Percentiles rank a stretch among this genome's conserved stretches.
Conservation (phyloP, 2,797 vertebrate genomes). For the Galaxias olidus region DNA sequence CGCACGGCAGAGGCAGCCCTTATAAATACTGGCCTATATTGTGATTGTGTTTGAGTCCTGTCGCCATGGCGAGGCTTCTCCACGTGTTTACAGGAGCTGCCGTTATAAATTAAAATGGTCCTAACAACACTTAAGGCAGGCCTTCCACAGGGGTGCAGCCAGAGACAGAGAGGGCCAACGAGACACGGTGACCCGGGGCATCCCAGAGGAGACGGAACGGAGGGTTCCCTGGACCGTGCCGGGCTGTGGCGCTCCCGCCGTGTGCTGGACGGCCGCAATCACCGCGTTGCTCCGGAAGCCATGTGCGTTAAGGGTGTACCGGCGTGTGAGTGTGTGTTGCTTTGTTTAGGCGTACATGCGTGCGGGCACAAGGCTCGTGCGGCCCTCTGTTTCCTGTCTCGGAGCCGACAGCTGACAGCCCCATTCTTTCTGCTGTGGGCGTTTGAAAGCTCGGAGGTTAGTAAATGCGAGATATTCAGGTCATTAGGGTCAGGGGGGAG, state of each 20-base stretch:
- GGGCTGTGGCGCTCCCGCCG: too few species aligned
- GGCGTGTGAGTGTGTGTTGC: neutral
- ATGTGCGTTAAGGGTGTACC: too few species aligned
- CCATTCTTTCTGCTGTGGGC: too few species aligned
- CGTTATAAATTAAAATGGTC: slow-evolving; percentile 81
- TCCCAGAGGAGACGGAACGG: slow-evolving; percentile 7
- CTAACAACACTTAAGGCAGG: slow-evolving; percentile 79
- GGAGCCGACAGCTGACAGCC: too few species aligned
- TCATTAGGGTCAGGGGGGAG: too few species aligned
- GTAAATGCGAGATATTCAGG: too few species aligned
- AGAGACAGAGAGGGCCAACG: slow-evolving; percentile 46
- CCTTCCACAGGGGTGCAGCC: slow-evolving; percentile 57
- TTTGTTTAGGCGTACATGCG: too few species aligned
- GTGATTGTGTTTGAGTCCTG: slow-evolving; percentile 82
- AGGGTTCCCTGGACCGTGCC: neutral
- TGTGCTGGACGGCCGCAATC: too few species aligned
- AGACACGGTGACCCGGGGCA: slow-evolving; percentile 7
- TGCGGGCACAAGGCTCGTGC: too few species aligned
- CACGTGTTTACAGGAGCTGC: slow-evolving; percentile 81
- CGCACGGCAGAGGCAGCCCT: slow-evolving; percentile 57
- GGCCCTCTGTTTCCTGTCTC: too few species aligned
- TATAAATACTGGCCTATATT: slow-evolving; percentile 84
- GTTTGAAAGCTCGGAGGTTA: too few species aligned
- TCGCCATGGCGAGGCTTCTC: slow-evolving; percentile 83
- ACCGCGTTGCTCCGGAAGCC: too few species aligned